These are phyloP conservation scores for Calliphora vicina DNA, from an alignment of 1,140 invertebrate genomes.

Conservation along the genomic window DNA sequence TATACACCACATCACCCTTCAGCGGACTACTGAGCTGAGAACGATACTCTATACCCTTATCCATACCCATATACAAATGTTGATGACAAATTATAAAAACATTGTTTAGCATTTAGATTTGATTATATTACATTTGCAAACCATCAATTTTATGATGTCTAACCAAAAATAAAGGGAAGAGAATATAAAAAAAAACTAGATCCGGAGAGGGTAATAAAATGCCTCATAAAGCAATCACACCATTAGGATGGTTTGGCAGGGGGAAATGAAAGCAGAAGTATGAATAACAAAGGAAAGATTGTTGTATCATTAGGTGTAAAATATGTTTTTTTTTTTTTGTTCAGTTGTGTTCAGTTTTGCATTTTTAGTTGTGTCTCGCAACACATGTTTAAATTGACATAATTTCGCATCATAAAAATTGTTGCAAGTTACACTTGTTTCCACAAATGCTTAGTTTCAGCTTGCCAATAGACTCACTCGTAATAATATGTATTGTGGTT, in stretches of 20 bases:
- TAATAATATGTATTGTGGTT: too few species aligned
- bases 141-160: constrained; percentile 21
- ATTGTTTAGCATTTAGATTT: constrained; percentile 36
- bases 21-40: neutral
- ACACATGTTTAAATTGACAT: constrained; percentile 42
- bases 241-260: neutral
- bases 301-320: constrained; percentile 40
- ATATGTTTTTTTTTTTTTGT: constrained; percentile 38
- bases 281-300: constrained; percentile 25
- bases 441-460: neutral
- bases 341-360: constrained; percentile 13
- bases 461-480: neutral
- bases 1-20: neutral
- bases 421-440: constrained; percentile 31
- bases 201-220: constrained; percentile 31
- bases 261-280: neutral
- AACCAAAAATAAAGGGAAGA: neutral
- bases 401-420: constrained; percentile 39
- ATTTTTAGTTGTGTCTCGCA: constrained; percentile 29
- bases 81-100: constrained; percentile 34
- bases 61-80: neutral
- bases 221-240: constrained; percentile 31
- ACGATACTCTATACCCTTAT: neutral
- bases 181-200: neutral
- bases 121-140: constrained; percentile 8